Evolutionary conservation across 2,888 invertebrate species (phyloP).

Genomic region (Norana najaformis): DNA sequence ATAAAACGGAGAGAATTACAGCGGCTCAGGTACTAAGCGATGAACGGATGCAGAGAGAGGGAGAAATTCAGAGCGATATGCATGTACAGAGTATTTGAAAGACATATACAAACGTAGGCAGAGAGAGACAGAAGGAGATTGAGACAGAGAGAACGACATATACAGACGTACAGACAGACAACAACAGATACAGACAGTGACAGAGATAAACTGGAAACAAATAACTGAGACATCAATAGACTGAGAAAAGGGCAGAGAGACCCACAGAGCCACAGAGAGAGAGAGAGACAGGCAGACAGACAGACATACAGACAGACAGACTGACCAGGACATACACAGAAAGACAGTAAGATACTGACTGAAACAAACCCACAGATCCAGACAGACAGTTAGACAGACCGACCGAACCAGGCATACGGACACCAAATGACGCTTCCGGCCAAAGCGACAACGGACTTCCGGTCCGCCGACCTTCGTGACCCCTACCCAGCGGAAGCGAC

Average conservation of each 20-base stretch:
- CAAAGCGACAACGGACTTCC: background rate
- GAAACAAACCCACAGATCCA: background rate
- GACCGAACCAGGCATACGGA: background rate
- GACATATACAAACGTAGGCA: background rate
- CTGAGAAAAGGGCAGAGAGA: background rate
- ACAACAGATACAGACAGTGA: background rate
- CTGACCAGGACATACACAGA: background rate
- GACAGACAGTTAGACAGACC: background rate
- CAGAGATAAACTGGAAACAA: background rate
- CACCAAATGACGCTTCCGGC: conserved; percentile 8
- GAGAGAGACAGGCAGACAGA: background rate
- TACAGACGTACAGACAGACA: background rate
- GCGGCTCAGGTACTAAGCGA: no score
- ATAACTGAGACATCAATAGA: background rate
- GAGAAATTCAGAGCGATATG: background rate
- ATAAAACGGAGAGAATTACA: background rate
- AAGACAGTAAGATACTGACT: background rate
- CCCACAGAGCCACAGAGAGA: background rate
- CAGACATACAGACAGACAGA: background rate
- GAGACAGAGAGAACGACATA: background rate
- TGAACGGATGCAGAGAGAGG: background rate
- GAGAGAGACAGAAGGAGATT: background rate
- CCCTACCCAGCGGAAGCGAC: background rate
- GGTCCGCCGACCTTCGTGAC: background rate
- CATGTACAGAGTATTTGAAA: background rate